Evolutionary conservation across 2,797 vertebrate genomes (phyloP).

Genomic region (Tenualosa ilisha): DNA sequence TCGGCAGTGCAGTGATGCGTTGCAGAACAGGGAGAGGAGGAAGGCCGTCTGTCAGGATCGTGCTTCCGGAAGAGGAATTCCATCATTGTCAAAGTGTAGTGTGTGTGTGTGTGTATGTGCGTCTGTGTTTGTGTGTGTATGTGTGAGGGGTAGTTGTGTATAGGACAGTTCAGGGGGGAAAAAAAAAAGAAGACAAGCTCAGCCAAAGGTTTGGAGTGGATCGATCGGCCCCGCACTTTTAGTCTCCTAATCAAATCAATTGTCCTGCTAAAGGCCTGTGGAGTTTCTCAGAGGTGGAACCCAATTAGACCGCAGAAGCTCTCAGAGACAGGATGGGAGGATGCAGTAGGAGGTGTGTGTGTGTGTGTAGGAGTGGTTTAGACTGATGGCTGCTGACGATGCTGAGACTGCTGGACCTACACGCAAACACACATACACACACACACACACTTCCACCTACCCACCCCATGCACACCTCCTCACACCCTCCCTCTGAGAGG

Average conservation of each 20-base stretch:
- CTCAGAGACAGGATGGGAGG: neutral
- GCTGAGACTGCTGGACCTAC: neutral
- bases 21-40: neutral
- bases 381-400: neutral
- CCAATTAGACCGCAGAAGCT: slow-evolving; percentile 71
- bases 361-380: neutral
- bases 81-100: neutral
- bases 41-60: neutral
- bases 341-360: neutral
- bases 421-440: neutral
- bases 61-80: slow-evolving; percentile 12
- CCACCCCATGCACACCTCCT: neutral
- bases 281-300: slow-evolving; percentile 70
- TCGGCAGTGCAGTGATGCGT: neutral
- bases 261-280: slow-evolving; percentile 68
- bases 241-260: slow-evolving; percentile 74
- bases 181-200: slow-evolving; percentile 48
- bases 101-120: too few species aligned
- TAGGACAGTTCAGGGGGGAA: slow-evolving; percentile 21
- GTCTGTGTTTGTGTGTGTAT: too few species aligned
- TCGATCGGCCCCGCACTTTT: slow-evolving; percentile 70
- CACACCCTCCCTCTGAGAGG: neutral
- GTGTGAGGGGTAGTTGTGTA: too few species aligned
- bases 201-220: slow-evolving; percentile 55
- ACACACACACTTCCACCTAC: neutral